Evolutionary conservation across 2,888 invertebrate species (phyloP), one percentile per base, ranked within the genome.

Genomic region (Selenia dentaria): DNA sequence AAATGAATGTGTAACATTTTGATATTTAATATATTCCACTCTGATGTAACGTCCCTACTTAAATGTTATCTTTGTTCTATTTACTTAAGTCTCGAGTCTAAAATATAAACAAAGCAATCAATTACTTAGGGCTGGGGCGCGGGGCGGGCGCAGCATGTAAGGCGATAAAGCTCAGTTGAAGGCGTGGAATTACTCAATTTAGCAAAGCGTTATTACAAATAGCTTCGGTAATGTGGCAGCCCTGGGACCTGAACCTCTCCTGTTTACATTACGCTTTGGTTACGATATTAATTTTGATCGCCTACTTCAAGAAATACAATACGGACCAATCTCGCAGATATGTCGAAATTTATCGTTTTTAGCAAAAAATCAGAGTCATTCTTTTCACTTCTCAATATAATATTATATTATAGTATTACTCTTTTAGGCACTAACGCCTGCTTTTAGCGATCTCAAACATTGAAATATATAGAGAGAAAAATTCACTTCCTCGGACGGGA

Each of bases 161-260:
- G 31, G 16, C 46, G 40, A 40, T 40, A 35, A 36, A 35, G 46
- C 46, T 46, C 31, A 18, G 16, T 29, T 24, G 29, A 39, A 48
- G 42, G 48, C 52, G 40, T 45, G 27, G 51, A 48, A 51, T 53
- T 53, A 51, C 53, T 56, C 50, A 46, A 51, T 53, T 53, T 48
- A 32, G 43, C 47, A 43, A 45, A 45, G 40, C 52, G 48, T 41
- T 56, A 53, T 51, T 51, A 51, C 35, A 45, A 47, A 50, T 47
- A 44, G 51, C 42, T 28, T 40, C 22, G 47, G 49, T 52, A 50
- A 52, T 52, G 55, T 52, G 42, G 44, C 36, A 24, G 14, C 39
- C 44, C 38, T 10, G 34, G 24, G 33, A 13, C 44, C 22, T 5
- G 10, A 14, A 3, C 34, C 25, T 45, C 22, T 45, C 34, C 9